Evolutionary conservation across 2,113 vertebrate species (phyloP).

Genomic region (Cottus gobio): DNA sequence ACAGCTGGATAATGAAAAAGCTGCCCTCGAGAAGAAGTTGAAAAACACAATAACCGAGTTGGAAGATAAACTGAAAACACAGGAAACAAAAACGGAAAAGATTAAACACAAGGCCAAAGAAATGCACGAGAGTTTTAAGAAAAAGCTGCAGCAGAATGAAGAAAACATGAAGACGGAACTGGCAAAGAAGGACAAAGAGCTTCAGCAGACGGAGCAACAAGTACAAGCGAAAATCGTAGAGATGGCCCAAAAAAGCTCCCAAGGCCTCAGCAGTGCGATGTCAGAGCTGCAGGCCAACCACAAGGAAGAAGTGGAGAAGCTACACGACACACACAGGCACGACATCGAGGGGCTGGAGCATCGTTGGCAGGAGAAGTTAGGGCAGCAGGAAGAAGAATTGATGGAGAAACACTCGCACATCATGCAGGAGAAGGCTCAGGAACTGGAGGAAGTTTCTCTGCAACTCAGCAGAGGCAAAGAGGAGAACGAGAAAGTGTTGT

Average conservation of each 20-base stretch:
- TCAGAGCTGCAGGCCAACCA: constrained; percentile 90
- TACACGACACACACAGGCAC: constrained; percentile 79
- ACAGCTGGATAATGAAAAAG: constrained; percentile 84
- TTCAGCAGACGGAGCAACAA: constrained; percentile 90
- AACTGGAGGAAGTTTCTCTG: constrained; percentile 83
- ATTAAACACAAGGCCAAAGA: constrained; percentile 90
- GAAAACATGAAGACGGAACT: constrained; percentile 89
- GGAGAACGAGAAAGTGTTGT: constrained; percentile 82
- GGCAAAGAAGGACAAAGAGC: constrained; percentile 88
- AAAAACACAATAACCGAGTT: constrained; percentile 82
- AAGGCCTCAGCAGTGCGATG: constrained; percentile 85
- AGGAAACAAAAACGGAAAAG: constrained; percentile 91
- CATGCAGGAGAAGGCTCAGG: constrained; percentile 87
- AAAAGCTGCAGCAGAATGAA: constrained; percentile 90
- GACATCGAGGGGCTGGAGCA: constrained; percentile 80
- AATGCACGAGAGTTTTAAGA: constrained; percentile 90
- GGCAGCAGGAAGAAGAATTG: constrained; percentile 86
- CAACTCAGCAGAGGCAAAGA: constrained; percentile 77
- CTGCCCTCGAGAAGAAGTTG: constrained; percentile 82
- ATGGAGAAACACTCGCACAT: constrained; percentile 82
- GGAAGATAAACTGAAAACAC: constrained; percentile 88
- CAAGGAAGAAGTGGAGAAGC: constrained; percentile 87
- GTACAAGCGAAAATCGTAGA: constrained; percentile 90
- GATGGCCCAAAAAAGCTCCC: constrained; percentile 89
- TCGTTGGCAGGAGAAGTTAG: constrained; percentile 85